phyloP scores from a whole-genome alignment of 1,140 invertebrate species.

The Anthonomus grandis region DNA sequence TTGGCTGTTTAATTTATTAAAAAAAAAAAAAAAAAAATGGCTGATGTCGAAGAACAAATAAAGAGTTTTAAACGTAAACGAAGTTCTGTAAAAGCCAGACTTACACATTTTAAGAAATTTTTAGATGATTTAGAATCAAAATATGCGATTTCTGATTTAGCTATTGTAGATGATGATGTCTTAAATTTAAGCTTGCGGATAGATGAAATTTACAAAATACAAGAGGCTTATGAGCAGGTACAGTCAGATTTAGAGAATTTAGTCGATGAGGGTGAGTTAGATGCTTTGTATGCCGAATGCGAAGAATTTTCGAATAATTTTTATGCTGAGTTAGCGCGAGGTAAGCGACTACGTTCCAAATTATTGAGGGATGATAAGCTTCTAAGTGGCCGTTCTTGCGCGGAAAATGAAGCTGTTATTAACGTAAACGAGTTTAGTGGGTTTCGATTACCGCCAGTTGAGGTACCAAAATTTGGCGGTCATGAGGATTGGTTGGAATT shows the following conservation, averaged over 20 bases:
- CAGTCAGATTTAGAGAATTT: background rate
- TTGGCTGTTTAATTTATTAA: background rate
- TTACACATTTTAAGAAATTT: background rate
- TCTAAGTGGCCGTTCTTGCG: background rate
- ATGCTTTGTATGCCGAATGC: too few species aligned
- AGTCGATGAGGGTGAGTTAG: background rate
- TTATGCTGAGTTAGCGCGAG: background rate
- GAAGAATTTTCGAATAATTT: background rate
- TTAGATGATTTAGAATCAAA: background rate
- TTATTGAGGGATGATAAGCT: background rate
- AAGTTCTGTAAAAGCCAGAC: background rate
- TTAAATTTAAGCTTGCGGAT: background rate
- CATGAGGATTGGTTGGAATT: constrained; percentile 27
- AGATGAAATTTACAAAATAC: background rate
- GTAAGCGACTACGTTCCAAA: background rate
- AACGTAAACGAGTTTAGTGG: background rate
- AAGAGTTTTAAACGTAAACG: background rate
- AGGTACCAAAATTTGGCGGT: constrained; percentile 21
- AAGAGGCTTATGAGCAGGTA: background rate
- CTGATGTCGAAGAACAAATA: background rate
- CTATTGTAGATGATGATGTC: background rate
- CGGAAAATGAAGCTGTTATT: background rate
- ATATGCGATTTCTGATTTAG: background rate
- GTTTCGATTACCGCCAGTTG: constrained; percentile 12
- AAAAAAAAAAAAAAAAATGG: background rate